Conservation (phyloP, 2,888 invertebrate genomes). For the Chaetogeoica ovagalla region DNA sequence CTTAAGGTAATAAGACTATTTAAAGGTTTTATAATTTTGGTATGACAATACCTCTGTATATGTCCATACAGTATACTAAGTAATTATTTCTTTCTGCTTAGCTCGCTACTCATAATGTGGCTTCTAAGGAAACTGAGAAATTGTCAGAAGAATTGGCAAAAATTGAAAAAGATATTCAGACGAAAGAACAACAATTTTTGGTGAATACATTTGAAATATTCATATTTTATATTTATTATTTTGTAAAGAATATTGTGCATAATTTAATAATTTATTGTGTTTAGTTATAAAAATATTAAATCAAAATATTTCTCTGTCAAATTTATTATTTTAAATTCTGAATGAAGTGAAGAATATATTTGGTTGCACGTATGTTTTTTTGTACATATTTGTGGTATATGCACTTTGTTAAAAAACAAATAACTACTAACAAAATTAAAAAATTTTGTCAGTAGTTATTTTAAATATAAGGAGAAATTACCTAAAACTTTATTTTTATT, state of each 20-base stretch:
- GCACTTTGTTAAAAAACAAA: too few species aligned
- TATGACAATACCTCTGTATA: neutral
- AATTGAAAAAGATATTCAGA: slow-evolving; percentile 49
- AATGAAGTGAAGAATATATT: neutral
- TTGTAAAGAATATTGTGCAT: neutral
- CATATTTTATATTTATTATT: neutral
- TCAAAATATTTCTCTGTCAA: neutral
- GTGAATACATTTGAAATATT: neutral
- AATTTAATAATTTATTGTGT: neutral
- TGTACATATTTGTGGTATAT: neutral
- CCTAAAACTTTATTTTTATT: too few species aligned
- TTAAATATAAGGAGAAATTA: too few species aligned
- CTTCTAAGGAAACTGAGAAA: slow-evolving; percentile 47
- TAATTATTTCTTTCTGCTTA: neutral
- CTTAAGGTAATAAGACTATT: slow-evolving; percentile 60
- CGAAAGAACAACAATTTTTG: slow-evolving; percentile 49
- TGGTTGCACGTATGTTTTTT: neutral
- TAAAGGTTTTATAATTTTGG: neutral
- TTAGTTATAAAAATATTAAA: neutral
- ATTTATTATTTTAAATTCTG: neutral
- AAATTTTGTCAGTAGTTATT: too few species aligned
- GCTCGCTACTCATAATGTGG: slow-evolving; percentile 46
- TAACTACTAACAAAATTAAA: too few species aligned
- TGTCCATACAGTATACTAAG: neutral
- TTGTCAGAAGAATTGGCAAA: slow-evolving; percentile 43